Evolutionary conservation across 2,113 vertebrate genomes (phyloP).

Genomic region (Microtus pennsylvanicus): DNA sequence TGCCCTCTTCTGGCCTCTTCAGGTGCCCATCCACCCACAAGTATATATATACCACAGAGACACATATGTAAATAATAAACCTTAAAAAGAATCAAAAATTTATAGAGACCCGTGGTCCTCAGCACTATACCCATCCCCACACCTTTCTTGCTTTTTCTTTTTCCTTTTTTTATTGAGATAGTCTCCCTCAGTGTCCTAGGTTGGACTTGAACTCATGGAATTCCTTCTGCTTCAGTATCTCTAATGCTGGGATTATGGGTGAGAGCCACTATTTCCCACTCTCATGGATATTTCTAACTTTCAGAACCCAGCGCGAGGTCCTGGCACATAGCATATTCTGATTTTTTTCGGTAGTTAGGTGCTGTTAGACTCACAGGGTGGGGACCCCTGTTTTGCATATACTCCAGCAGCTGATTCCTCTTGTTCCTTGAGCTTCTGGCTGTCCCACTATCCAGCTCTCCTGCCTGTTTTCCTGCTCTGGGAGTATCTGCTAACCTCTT

Average conservation of each 20-base stretch:
- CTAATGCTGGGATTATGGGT: background rate
- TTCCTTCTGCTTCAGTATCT: background rate
- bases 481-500: background rate
- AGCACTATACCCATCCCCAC: background rate
- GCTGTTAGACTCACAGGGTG: background rate
- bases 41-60: background rate
- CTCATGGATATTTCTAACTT: no score
- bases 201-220: background rate
- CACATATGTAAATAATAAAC: background rate
- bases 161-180: background rate
- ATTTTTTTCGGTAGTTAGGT: background rate
- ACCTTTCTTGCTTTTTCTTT: background rate
- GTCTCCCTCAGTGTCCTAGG: no score
- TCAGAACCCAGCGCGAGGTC: background rate
- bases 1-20: background rate
- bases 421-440: fast-evolving
- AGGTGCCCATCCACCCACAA: background rate
- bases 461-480: background rate
- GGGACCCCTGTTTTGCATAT: fast-evolving
- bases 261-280: background rate
- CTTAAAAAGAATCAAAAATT: background rate
- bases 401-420: background rate
- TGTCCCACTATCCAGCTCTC: background rate
- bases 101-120: background rate
- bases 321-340: background rate